phyloP scores from a whole-genome alignment of 1,140 invertebrate species.

The Idris sp. region DNA sequence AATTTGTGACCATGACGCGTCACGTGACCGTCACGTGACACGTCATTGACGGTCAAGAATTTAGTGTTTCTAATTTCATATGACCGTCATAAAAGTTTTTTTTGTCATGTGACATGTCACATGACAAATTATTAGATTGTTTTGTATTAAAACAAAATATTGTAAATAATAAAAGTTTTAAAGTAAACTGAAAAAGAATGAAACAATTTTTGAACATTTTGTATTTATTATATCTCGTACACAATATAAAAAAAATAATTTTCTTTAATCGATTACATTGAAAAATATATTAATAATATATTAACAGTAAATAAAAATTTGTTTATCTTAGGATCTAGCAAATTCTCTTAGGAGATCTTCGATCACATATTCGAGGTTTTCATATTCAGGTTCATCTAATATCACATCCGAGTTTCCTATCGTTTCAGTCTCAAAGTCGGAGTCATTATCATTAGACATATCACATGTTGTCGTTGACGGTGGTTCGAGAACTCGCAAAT shows the following conservation, averaged over 20 bases:
- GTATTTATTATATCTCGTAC: too few species aligned
- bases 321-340: slow-evolving; percentile 2
- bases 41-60: slow-evolving; percentile 10
- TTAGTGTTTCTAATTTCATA: background rate
- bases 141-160: slow-evolving; percentile 5
- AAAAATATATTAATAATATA: background rate
- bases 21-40: slow-evolving; percentile 13
- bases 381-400: background rate
- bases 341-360: slow-evolving; percentile 23
- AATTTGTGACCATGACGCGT: slow-evolving; percentile 7
- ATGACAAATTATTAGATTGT: slow-evolving; percentile 1
- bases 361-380: slow-evolving; percentile 6
- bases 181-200: background rate
- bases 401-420: background rate
- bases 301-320: slow-evolving; percentile 1
- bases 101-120: slow-evolving; percentile 10
- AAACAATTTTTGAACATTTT: too few species aligned
- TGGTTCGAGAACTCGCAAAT: slow-evolving; percentile 31
- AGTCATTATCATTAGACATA: slow-evolving; percentile 19
- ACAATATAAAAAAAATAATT: background rate
- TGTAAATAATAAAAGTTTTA: background rate
- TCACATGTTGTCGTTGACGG: background rate
- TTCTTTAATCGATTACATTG: background rate
- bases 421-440: slow-evolving; percentile 6
- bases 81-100: slow-evolving; percentile 13